Percentiles rank a stretch among this genome's conserved stretches.
These are phyloP conservation scores for Poeciliopsis turneri DNA, from an alignment of 2,797 vertebrate genomes.

Conservation along the genomic window DNA sequence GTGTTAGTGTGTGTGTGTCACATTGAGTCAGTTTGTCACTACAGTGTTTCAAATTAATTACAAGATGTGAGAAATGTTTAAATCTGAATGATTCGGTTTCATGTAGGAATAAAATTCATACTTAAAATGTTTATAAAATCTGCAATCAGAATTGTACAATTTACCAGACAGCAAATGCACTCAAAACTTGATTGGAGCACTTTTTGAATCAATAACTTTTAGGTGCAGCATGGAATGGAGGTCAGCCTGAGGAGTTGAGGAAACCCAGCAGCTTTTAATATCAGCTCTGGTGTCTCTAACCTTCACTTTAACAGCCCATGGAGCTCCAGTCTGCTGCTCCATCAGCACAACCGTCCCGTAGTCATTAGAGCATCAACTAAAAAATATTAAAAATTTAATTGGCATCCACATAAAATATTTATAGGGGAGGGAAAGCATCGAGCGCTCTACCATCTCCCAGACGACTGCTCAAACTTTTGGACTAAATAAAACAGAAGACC, in stretches of 20 bases:
- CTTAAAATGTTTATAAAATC: not conserved
- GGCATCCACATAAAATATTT: not conserved
- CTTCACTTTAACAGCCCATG: not conserved
- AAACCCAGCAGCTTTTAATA: not conserved
- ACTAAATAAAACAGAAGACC: no score
- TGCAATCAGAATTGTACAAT: no score
- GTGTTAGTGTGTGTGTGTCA: not conserved
- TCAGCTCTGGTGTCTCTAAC: no score
- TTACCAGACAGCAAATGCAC: not conserved
- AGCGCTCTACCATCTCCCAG: not conserved
- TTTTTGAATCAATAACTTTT: not conserved
- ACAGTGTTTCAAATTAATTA: not conserved
- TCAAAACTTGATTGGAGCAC: not conserved
- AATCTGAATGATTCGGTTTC: not conserved
- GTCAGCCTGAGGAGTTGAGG: not conserved
- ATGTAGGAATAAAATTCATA: not conserved
- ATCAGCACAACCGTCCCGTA: not conserved
- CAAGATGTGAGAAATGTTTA: not conserved
- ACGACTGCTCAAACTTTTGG: no score
- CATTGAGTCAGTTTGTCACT: not conserved
- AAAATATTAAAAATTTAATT: no score
- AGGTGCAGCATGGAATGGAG: not conserved
- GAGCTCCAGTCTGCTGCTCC: not conserved
- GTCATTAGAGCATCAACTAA: not conserved
- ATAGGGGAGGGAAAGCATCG: not conserved